Base-by-base conservation (phyloP, 2,113 vertebrate species). In the Bubo scandiacus region DNA sequence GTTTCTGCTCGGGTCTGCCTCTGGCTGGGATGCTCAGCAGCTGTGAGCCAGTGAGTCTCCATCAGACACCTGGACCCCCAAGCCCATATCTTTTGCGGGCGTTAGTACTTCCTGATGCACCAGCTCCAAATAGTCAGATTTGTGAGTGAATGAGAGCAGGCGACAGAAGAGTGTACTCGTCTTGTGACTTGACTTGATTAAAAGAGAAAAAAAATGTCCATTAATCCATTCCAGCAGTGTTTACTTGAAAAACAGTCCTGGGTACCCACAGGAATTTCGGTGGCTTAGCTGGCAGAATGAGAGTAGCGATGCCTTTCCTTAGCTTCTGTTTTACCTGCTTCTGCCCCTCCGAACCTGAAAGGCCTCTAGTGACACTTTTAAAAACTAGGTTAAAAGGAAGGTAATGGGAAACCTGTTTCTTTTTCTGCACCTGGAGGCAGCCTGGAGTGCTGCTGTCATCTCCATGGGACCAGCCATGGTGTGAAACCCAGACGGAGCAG, bases 101-200 rank as follows among this genome's bases (percentile, higher is more conserved):
- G 0, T 54, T 66, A 23, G 32, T 45, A 47, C 12, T 78, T 80
- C 30, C 42, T 0, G 0, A 15, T 27, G 40, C 32, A 42, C 8
- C 12, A 77, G 45, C 14, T 67, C 49, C 84, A 45, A 40, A 58
- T 2, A 11, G 15, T 23, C 38, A 40, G 32, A 81, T 59, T 65
- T 72, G 38, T 42, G 75, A 58, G 59, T 12, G 40, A 90, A 23
- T 43, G 36, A 57, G 8, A 67, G 18, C 51, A 36, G 77, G 34
- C 1, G 5, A 34, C 43, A 40, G 29, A 47, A 58, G 3, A 75
- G 11, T 25, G 65, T 54, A 32, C 16, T 52, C 5, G 4, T 54
- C 55, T 38, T 40, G 20, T 62, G 63, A 55, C 26, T 34, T 45
- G 45, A 47, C 45, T 20, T 40, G 8, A 52, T 71, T 74, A 55